These are phyloP conservation scores for Orbicella faveolata DNA, from an alignment of 64 coral and sea anemone genomes.

Conservation along the genomic window DNA sequence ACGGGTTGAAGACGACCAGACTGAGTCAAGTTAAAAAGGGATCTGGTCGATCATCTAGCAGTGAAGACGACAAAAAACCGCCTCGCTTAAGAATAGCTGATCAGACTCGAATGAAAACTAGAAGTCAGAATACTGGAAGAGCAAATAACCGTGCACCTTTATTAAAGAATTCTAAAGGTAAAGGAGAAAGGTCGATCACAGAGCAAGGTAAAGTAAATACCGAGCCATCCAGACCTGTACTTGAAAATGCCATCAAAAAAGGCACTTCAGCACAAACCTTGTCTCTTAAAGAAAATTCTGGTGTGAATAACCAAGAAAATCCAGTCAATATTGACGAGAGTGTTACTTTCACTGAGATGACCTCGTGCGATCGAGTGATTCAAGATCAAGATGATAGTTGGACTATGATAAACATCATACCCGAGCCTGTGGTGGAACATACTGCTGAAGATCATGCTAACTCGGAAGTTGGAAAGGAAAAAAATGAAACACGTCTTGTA, in stretches of 20 bases:
- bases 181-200: neutral
- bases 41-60: neutral
- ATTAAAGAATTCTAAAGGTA: neutral
- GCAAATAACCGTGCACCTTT: neutral
- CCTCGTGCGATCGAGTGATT: neutral
- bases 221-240: neutral
- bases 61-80: slow-evolving; percentile 9
- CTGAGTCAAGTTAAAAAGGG: neutral
- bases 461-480: neutral
- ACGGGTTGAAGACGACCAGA: neutral
- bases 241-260: neutral
- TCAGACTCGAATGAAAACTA: neutral
- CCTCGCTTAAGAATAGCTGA: neutral
- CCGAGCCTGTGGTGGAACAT: neutral
- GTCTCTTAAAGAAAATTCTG: neutral
- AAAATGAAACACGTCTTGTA: neutral
- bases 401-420: neutral
- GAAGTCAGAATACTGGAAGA: neutral
- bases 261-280: neutral
- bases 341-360: neutral
- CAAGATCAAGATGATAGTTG: neutral
- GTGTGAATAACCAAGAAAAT: neutral
- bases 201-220: neutral
- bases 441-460: neutral
- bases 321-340: neutral